Base-by-base conservation (phyloP, 2,797 vertebrate species). In the Clarias platycephalus region DNA sequence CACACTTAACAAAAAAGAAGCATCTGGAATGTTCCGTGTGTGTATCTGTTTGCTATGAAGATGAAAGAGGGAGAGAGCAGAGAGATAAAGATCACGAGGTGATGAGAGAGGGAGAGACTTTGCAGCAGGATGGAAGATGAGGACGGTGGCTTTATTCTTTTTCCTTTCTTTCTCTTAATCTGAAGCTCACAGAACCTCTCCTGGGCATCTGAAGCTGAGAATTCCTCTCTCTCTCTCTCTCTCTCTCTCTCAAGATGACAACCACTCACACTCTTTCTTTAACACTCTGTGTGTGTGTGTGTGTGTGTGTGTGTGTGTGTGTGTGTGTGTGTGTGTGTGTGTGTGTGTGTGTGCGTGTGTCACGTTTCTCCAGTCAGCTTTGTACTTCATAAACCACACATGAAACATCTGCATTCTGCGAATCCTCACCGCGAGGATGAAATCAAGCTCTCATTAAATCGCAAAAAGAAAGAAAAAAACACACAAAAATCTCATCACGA, bases 281-380 rank as follows among this genome's bases (percentile, higher is more conserved):
- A 37, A 37, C 37, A 37, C 37, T 37, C 18, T 75, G 72, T 75
- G 13, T 28, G 53, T 76, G 74, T 37, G 34, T 37, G 34, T 53
- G 70, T 53, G 40, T 72, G 44, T 53, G 40, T 72, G 71, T 72
- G 44, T 76, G 26, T 75, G 53, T 75, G 53, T 75, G 72, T 75
- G 13, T 28, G 53, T n/a, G n/a, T 37, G 34, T 37, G 34, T 53
- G 70, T 53, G 40, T 72, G 44, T 53, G 40, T 72, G 71, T 72
- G 44, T 76, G 26, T 75, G 53, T 75, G 53, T 75, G 72, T 75
- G 13, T 28, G 53, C 58, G 74, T 58, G 18, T 77, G 55, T 74
- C 15, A 18, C 15, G 18, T 34, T 77, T 77, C 53, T 58, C 26
- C 60, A 44, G 13, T 63, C 58, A 79, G 76, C 76, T n/a, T 79